A percentile compares a stretch with the other conserved stretches of the same genome.
phyloP scores from a whole-genome alignment of 2,113 vertebrate genomes.

The Silurus glanis region DNA sequence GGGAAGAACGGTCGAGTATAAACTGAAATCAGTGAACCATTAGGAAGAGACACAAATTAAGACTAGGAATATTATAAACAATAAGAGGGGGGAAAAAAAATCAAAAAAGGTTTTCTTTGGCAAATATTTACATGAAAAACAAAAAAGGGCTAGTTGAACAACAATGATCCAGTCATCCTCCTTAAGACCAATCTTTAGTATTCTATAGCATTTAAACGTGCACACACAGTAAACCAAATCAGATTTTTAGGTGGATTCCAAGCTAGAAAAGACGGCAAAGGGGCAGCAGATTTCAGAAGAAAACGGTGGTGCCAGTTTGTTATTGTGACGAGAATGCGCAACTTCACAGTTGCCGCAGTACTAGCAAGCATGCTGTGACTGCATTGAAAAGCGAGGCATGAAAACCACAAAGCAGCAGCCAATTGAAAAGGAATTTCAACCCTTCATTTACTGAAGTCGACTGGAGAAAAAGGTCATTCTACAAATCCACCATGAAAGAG shows the following conservation, averaged over 20 bases:
- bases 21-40: slow-evolving; percentile 43
- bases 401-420: background rate
- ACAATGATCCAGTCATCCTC: background rate
- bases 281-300: slow-evolving; percentile 3
- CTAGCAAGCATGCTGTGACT: slow-evolving; percentile 13
- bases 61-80: slow-evolving; percentile 7
- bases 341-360: background rate
- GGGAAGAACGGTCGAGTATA: slow-evolving; percentile 10
- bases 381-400: background rate
- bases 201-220: background rate
- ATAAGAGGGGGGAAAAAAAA: slow-evolving; percentile 42
- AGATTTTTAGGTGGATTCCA: background rate
- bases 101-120: slow-evolving; percentile 63
- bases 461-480: background rate
- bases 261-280: background rate
- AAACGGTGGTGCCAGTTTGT: background rate
- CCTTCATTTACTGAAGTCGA: background rate
- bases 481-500: background rate
- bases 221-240: background rate
- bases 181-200: background rate
- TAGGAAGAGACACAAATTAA: slow-evolving; percentile 43
- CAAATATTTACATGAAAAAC: slow-evolving; percentile 49
- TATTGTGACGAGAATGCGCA: background rate
- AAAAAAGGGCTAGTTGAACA: background rate
- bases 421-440: background rate